Percentiles rank a stretch among this genome's conserved stretches.
Conservation (phyloP, 2,797 vertebrate species). For the Borostomias antarcticus region DNA sequence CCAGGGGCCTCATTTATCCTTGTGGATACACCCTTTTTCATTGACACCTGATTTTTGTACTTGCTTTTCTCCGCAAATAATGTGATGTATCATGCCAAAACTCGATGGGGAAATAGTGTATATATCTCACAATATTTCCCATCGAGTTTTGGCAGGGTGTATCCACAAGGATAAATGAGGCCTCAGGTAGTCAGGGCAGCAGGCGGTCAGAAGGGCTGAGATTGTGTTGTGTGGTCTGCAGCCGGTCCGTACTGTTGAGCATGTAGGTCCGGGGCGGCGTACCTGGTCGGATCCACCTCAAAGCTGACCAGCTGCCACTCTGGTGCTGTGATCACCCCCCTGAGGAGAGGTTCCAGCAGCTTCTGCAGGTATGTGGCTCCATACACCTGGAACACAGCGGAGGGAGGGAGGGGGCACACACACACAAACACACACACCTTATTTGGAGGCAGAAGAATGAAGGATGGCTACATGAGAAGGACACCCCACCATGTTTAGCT, state of each 20-base stretch:
- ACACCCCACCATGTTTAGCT: neutral
- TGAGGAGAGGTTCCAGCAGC: slow-evolving; percentile 90
- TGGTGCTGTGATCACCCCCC: slow-evolving; percentile 88
- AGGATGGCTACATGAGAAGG: neutral
- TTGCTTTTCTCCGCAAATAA: too few relatives aligned
- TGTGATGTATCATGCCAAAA: too few relatives aligned
- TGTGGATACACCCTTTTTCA: too few relatives aligned
- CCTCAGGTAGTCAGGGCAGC: too few relatives aligned
- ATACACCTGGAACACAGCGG: slow-evolving; percentile 82
- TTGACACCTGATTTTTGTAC: too few relatives aligned
- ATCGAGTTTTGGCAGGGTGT: too few relatives aligned
- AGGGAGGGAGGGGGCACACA: neutral
- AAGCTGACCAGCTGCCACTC: slow-evolving; percentile 88
- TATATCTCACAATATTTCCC: too few relatives aligned
- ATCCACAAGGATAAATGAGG: too few relatives aligned
- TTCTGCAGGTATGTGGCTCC: slow-evolving; percentile 96
- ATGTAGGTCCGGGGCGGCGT: neutral
- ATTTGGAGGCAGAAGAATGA: too few relatives aligned
- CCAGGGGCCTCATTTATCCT: too few relatives aligned
- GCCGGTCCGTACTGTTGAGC: neutral
- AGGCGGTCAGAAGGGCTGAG: too few relatives aligned
- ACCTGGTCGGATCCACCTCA: slow-evolving; percentile 98
- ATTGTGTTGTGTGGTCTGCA: neutral
- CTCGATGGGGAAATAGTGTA: too few relatives aligned
- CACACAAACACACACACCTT: neutral